Evolutionary conservation across 1,140 invertebrate species (phyloP).

Genomic region (Rhopalosiphum maidis): DNA sequence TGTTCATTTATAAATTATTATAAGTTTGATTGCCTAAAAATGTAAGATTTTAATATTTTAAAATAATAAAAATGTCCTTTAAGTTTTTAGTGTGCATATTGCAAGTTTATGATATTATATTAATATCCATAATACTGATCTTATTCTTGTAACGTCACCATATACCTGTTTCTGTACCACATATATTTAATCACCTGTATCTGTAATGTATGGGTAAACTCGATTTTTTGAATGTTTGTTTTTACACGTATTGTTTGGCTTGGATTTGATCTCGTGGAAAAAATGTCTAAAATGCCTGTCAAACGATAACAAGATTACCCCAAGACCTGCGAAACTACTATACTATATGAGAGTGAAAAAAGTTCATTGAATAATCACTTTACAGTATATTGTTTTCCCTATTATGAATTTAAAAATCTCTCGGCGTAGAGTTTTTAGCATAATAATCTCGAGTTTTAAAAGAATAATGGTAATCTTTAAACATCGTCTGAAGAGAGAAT

Average conservation of each 20-base stretch:
- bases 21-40: too few species aligned
- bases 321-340: background rate
- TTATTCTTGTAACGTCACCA: background rate
- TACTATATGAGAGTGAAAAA: background rate
- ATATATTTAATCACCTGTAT: background rate
- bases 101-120: too few species aligned
- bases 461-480: constrained; percentile 28
- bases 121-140: background rate
- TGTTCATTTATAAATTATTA: too few species aligned
- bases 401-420: constrained; percentile 13
- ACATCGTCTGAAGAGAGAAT: background rate
- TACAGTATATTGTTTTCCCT: background rate
- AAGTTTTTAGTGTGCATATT: background rate
- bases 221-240: background rate
- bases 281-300: background rate
- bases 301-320: background rate
- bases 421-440: background rate
- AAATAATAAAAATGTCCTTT: background rate
- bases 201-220: background rate
- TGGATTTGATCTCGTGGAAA: background rate
- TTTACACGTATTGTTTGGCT: constrained; percentile 1
- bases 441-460: background rate
- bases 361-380: constrained; percentile 14
- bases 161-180: background rate
- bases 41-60: background rate